Evolutionary conservation across 2,113 vertebrate genomes (phyloP).

Genomic region (Casuarius casuarius): DNA sequence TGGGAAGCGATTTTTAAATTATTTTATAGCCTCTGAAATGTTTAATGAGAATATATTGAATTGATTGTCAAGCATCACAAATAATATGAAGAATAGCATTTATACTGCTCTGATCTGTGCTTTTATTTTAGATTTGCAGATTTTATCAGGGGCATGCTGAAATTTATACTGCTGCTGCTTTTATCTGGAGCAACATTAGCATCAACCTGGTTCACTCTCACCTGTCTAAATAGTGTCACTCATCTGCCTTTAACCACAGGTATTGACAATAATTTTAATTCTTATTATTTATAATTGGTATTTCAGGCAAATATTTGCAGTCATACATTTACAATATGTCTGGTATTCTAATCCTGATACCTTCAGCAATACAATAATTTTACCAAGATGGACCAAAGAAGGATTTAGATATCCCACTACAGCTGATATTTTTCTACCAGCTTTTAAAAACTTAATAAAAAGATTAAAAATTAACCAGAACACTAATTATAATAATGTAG

Average conservation of each 20-base stretch:
- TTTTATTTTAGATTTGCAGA: conserved; percentile 91
- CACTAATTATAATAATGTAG: background rate
- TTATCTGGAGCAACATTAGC: conserved; percentile 92
- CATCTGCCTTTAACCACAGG: conserved; percentile 95
- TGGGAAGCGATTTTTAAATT: background rate
- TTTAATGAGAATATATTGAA: background rate
- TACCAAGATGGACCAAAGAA: background rate
- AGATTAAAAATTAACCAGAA: background rate
- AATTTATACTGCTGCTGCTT: conserved; percentile 94
- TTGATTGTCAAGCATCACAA: conserved; percentile 32
- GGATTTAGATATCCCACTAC: background rate
- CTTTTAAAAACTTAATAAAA: background rate
- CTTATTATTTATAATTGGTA: background rate
- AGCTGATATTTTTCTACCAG: background rate
- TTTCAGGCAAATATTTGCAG: background rate
- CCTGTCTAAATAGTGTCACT: conserved; percentile 88
- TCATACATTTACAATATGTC: background rate
- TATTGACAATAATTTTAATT: conserved; percentile 50
- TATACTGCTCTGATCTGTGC: conserved; percentile 36
- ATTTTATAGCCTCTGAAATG: background rate
- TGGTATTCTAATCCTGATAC: background rate
- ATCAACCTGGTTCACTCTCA: conserved; percentile 96
- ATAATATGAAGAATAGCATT: background rate
- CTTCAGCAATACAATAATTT: background rate
- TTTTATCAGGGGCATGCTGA: conserved; percentile 96